Conservation (phyloP, 2,888 invertebrate genomes). For the Zaprionus bogoriensis region DNA sequence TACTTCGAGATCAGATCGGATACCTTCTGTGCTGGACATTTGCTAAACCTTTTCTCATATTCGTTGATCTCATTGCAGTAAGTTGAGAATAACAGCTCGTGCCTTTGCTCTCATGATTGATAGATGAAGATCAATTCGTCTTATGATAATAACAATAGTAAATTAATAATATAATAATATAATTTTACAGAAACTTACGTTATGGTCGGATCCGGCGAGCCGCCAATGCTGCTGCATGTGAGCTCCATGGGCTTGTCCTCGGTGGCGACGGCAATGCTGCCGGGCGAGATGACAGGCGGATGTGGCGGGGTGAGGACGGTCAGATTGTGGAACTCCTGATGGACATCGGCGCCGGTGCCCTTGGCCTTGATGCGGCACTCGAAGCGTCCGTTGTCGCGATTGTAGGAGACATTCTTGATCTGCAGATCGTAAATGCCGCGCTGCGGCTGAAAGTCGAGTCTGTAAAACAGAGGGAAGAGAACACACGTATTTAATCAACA, state of each 20-base stretch:
- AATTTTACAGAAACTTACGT: too few species aligned
- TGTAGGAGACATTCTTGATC: conserved; percentile 94
- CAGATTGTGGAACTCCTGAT: conserved; percentile 91
- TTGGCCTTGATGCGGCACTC: conserved; percentile 94
- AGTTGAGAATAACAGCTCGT: too few species aligned
- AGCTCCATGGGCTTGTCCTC: conserved; percentile 91
- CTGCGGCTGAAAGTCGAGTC: conserved; percentile 90
- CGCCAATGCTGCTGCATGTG: conserved; percentile 92
- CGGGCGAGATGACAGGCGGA: conserved; percentile 90
- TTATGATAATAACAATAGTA: too few species aligned
- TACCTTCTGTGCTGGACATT: too few species aligned
- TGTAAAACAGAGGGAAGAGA: too few species aligned
- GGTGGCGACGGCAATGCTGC: conserved; percentile 90
- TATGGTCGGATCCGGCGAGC: conserved; percentile 94
- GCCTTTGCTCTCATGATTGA: too few species aligned
- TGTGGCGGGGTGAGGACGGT: conserved; percentile 94
- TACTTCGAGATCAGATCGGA: too few species aligned
- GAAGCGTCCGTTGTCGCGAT: conserved; percentile 94
- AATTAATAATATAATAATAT: neutral
- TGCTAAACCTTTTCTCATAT: too few species aligned
- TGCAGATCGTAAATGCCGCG: conserved; percentile 94
- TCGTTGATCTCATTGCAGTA: too few species aligned
- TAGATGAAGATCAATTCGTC: too few species aligned
- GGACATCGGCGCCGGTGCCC: conserved; percentile 92
- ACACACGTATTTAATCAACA: too few species aligned